phyloP scores from a whole-genome alignment of 2,888 invertebrate species.

The Eueremaeus valkanovi region DNA sequence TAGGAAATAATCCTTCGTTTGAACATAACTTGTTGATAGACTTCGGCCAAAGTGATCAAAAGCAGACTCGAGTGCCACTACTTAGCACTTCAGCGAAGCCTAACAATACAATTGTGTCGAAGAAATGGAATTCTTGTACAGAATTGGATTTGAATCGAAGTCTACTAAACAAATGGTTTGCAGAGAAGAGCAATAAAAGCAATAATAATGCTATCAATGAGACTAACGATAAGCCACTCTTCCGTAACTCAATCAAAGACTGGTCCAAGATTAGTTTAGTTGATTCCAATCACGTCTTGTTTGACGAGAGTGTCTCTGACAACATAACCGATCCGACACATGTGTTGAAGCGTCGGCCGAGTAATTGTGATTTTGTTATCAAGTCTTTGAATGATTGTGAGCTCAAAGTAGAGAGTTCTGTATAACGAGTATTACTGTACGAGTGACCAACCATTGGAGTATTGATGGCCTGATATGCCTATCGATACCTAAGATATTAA shows the following conservation, averaged over 20 bases:
- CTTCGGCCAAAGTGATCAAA: neutral
- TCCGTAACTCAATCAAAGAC: neutral
- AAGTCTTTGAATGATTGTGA: slow-evolving; percentile 13
- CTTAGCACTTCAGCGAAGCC: neutral
- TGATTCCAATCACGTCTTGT: neutral
- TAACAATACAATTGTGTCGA: neutral
- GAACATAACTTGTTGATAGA: neutral
- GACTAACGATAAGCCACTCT: neutral
- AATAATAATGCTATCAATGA: neutral
- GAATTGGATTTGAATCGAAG: neutral
- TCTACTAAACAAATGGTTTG: neutral
- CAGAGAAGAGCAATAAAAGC: neutral
- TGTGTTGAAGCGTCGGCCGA: neutral
- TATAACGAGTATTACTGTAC: neutral
- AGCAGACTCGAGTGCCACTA: neutral
- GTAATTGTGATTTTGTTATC: slow-evolving; percentile 19
- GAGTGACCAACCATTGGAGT: neutral
- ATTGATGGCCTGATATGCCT: neutral
- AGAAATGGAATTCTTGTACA: slow-evolving; percentile 18
- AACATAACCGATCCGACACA: neutral
- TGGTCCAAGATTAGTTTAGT: neutral
- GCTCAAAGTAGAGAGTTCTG: slow-evolving; percentile 3
- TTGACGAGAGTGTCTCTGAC: neutral
- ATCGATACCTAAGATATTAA: too few species aligned
- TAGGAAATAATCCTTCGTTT: neutral